A percentile compares a stretch with the other conserved stretches of the same genome.
Conservation (phyloP, 2,888 invertebrate genomes). For the Drosophila siamana region DNA sequence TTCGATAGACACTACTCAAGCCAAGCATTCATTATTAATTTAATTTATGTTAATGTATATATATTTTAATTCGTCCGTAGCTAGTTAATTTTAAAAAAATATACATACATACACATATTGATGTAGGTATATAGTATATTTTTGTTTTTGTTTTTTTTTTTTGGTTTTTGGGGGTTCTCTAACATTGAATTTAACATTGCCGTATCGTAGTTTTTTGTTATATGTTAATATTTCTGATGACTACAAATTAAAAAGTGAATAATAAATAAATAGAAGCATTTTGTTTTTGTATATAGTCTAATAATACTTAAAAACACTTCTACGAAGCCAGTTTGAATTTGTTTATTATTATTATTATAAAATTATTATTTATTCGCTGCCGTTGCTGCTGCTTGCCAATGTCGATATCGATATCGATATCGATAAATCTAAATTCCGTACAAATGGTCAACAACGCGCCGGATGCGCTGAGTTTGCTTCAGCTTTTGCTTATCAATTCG, state of each 20-base stretch:
- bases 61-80: conserved; percentile 21
- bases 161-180: conserved; percentile 24
- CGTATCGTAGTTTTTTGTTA: conserved; percentile 33
- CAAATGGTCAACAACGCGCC: conserved; percentile 70
- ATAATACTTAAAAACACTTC: conserved; percentile 81
- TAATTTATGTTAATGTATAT: background rate
- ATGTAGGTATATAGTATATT: conserved; percentile 3
- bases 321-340: conserved; percentile 80
- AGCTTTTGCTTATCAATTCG: conserved; percentile 42
- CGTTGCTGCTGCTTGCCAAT: conserved; percentile 28
- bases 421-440: conserved; percentile 69
- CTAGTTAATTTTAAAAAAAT: conserved; percentile 38
- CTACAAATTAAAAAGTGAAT: conserved; percentile 34
- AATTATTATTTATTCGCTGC: conserved; percentile 59
- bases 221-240: conserved; percentile 35
- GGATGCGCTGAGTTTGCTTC: conserved; percentile 26
- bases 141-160: conserved; percentile 1
- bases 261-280: conserved; percentile 39
- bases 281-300: conserved; percentile 62
- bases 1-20: conserved; percentile 50
- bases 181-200: conserved; percentile 57
- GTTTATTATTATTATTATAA: conserved; percentile 36
- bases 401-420: conserved; percentile 5
- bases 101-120: conserved; percentile 8
- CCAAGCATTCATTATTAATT: conserved; percentile 44